Base-by-base conservation (phyloP, 2,797 vertebrate genomes). In the Rhynchotus rufescens region DNA sequence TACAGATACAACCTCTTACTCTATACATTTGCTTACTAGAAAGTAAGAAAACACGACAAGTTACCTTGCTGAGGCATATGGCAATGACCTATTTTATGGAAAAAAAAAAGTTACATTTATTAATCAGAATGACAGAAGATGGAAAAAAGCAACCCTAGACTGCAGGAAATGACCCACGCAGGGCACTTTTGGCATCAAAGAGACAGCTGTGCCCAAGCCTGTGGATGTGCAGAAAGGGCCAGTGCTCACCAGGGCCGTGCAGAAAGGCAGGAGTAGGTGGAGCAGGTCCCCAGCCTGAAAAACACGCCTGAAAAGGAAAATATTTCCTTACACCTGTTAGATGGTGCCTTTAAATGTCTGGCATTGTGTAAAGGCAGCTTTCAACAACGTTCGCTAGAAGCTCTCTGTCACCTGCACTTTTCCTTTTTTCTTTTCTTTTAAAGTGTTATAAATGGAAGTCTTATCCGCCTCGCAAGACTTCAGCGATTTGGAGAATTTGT, bases 261-360 rank as follows among this genome's bases (percentile, higher is more conserved):
- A 67, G 17, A 30, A 57, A 67, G n/a, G 64, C 49, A 42, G 6
- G 0, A 32, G 68, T 22, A 44, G n/a, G 59, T 47, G 59, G 30
- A 75, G 52, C 69, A 72, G 26, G 42, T 59, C 65, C 89, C 52
- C 74, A 76, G 49, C 52, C 61, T 49, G 54, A 52, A 67, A 71
- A 23, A 23, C 40, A 80, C 84, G 62, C 54, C 84, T 85, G 38
- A 80, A 89, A 80, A 84, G 10, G 28, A 93, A 88, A 92, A 82
- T 54, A 84, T 52, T 12, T 57, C 21, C 12, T 56, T 54, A 45
- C 6, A 42, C 4, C 44, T 60, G 84, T 90, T 12, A 82, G 45
- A 56, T 34, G 5, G 71, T 78, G 22, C 21, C n/a, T 47, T 65
- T 22, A 16, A 32, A 47, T 67, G 44, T 32, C 76, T 75, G 25